phyloP scores from a whole-genome alignment of 2,113 vertebrate species.

The Colossoma macropomum region DNA sequence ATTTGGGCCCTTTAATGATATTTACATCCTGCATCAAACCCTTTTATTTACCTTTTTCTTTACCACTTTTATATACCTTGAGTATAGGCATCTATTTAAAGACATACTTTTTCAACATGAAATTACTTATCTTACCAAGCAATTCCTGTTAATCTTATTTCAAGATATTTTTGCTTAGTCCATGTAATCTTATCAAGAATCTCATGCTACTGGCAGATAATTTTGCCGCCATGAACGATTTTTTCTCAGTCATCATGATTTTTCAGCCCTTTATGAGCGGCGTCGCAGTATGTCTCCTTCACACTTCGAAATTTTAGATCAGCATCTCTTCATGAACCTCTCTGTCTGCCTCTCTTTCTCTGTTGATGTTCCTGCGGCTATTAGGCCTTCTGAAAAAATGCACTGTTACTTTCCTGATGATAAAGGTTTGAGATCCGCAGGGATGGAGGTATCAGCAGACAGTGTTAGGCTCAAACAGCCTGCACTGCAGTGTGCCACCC shows the following conservation, averaged over 20 bases:
- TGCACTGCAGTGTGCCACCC: constrained; percentile 22
- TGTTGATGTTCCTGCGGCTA: background rate
- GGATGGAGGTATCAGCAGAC: background rate
- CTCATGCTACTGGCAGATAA: background rate
- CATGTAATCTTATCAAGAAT: background rate
- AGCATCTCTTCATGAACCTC: constrained; percentile 5
- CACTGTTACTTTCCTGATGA: background rate
- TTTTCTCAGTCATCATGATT: background rate
- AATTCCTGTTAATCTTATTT: background rate
- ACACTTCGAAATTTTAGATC: constrained; percentile 7
- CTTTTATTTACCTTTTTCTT: no score
- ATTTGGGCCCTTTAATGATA: no score
- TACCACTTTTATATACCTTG: no score
- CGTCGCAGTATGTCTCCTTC: background rate
- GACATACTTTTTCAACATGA: background rate
- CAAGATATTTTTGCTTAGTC: background rate
- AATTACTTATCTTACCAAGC: background rate
- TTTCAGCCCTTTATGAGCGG: background rate
- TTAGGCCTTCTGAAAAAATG: background rate
- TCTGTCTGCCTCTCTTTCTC: background rate
- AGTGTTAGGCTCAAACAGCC: constrained; percentile 1
- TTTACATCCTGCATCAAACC: no score
- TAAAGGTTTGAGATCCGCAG: constrained; percentile 12
- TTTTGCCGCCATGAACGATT: constrained; percentile 1
- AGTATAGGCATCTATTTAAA: no score